These are phyloP conservation scores for Lytechinus pictus DNA, from an alignment of 35 echinoderm and acorn worm genomes.

Conservation along the genomic window DNA sequence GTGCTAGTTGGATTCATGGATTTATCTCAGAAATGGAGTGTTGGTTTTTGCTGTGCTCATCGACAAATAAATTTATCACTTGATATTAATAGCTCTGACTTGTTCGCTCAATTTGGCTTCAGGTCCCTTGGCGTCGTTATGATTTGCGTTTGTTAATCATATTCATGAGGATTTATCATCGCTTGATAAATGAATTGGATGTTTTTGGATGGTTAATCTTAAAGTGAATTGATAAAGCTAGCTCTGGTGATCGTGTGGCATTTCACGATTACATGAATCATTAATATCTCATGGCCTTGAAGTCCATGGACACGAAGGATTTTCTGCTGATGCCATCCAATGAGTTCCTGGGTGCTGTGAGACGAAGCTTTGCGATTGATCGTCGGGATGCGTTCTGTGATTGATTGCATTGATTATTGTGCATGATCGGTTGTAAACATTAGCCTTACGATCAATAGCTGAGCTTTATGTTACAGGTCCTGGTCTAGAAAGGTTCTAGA, in stretches of 20 bases:
- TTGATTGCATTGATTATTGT: too few species aligned
- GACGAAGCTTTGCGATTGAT: too few species aligned
- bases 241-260: not conserved
- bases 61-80: not conserved
- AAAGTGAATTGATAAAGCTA: not conserved
- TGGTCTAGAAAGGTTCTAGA: not conserved
- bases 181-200: not conserved
- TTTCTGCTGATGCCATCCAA: not conserved
- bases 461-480: not conserved
- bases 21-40: not conserved
- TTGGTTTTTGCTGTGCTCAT: not conserved
- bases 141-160: not conserved
- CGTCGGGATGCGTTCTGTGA: too few species aligned
- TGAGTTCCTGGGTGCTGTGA: too few species aligned
- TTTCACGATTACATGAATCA: not conserved
- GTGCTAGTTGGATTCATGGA: not conserved
- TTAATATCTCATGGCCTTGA: not conserved
- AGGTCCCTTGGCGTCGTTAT: not conserved
- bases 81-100: not conserved
- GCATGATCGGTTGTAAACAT: too few species aligned
- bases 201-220: not conserved
- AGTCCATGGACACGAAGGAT: not conserved
- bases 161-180: not conserved
- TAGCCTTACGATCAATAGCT: too few species aligned
- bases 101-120: not conserved